Percentiles rank a stretch among this genome's conserved stretches.
Evolutionary conservation across 2,113 vertebrate species (phyloP).

Genomic region (Caloenas nicobarica): DNA sequence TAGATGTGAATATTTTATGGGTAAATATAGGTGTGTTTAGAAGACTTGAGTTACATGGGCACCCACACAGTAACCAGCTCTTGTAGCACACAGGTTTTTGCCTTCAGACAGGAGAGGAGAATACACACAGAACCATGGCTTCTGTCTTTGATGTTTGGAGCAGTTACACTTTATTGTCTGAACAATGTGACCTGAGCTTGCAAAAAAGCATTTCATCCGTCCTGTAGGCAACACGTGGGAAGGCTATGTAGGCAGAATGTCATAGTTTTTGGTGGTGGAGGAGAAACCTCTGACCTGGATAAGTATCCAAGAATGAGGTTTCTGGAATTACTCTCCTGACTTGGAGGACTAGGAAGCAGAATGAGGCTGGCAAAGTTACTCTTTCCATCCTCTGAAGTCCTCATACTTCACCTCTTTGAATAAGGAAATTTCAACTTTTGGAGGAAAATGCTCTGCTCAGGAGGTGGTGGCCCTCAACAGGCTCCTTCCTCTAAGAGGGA

Average conservation of each 20-base stretch:
- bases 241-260: not conserved
- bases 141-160: not conserved
- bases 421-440: not conserved
- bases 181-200: not conserved
- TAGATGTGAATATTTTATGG: no score
- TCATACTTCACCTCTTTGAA: not conserved
- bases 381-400: not conserved
- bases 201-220: not conserved
- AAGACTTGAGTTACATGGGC: not conserved
- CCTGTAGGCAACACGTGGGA: not conserved
- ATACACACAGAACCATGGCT: not conserved
- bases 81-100: not conserved
- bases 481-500: not conserved
- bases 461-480: not conserved
- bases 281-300: not conserved
- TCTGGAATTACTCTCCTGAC: not conserved
- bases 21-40: not conserved
- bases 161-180: not conserved
- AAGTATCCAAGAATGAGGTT: not conserved
- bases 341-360: not conserved
- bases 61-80: rapidly evolving
- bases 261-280: not conserved
- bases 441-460: not conserved
- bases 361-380: not conserved
- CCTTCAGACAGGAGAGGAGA: not conserved